Evolutionary conservation across 2,113 vertebrate genomes (phyloP), one percentile per base, ranked within the genome.

Genomic region (Barbus barbus): DNA sequence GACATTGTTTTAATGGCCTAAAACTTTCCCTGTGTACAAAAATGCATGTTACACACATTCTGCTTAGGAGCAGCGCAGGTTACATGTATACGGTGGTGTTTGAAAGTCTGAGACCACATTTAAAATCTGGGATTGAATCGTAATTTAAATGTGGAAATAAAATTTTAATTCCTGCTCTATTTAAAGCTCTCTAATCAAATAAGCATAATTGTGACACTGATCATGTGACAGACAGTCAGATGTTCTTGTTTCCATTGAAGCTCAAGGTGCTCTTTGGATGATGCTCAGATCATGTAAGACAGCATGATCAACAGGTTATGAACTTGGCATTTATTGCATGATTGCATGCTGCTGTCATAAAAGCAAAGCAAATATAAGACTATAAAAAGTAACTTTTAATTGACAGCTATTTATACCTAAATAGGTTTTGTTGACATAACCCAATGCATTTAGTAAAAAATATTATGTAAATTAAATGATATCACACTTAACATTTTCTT

Each of bases 221-320:
- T 75, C 72, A 75, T 11, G 72, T 75, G 72, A 75, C 41, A 73
- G 71, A 28, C n/a, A 46, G 72, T 51, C 72, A 48, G 44, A 75
- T 75, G 44, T 38, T 69, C 18, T 69, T 69, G 33, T 75, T 48
- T 75, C 38, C 41, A 28, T 14, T 46, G 72, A 26, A 75, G n/a
- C 72, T 51, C 56, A 3, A 78, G 44, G 9, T 78, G 5, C 11
- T 56, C 63, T 20, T 60, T 20, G 14, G 65, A 69, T 22, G 18
- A 36, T 69, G 31, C 65, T 11, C 31, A 20, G 20, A 9, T 20
- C 63, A 20, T 20, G n/a, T n/a, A n/a, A n/a, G n/a, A n/a, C n/a
- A n/a, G n/a, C n/a, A 69, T 33, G 14, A 65, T 36, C 18, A 36
- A 36, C 18, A 36, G 31, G 33, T 69, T 38, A 36, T 33, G 4